A percentile compares a stretch with the other conserved stretches of the same genome.
phyloP scores from a whole-genome alignment of 2,113 vertebrate species.

The pig (Sus scrofa) region DNA sequence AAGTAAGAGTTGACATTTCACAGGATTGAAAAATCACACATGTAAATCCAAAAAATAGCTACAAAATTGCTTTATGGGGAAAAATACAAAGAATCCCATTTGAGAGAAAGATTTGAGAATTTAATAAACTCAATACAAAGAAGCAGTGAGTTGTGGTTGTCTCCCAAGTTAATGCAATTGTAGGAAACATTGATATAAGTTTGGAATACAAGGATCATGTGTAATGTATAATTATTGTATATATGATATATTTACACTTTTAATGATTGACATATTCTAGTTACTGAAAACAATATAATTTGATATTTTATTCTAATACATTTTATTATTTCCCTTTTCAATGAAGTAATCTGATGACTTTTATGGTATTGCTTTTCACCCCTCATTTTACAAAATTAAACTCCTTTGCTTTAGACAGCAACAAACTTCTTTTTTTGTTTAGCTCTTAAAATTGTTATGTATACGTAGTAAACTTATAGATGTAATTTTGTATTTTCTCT shows the following conservation, averaged over 20 bases:
- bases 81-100: constrained; percentile 14
- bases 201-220: background rate
- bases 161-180: background rate
- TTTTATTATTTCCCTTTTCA: background rate
- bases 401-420: background rate
- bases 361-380: background rate
- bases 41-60: background rate
- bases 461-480: background rate
- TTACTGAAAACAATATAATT: background rate
- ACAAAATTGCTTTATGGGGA: background rate
- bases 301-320: background rate
- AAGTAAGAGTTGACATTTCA: constrained; percentile 53
- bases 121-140: background rate
- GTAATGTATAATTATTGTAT: background rate
- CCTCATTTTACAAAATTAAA: background rate
- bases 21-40: constrained; percentile 43
- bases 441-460: background rate
- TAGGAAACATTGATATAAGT: background rate
- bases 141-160: background rate
- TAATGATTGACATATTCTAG: background rate
- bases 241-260: background rate
- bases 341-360: background rate
- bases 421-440: background rate
- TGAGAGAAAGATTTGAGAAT: background rate
- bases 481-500: background rate